phyloP scores from a whole-genome alignment of 2,113 vertebrate genomes.

The Oncorhynchus masou region DNA sequence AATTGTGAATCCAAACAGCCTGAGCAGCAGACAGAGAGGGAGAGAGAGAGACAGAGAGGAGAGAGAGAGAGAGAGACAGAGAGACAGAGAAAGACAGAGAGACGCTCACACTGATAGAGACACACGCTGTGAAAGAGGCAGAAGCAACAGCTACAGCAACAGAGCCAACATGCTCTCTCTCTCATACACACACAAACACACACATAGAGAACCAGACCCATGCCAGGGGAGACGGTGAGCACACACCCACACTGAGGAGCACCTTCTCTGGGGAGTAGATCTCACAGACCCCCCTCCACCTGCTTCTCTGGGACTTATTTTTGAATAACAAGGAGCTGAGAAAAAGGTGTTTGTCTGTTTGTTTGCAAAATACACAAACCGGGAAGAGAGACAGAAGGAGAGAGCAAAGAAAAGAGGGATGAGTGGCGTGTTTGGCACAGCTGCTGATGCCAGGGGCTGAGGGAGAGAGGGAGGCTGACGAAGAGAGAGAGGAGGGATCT shows the following conservation, averaged over 20 bases:
- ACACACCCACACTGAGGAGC: constrained; percentile 44
- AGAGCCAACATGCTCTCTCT: constrained; percentile 37
- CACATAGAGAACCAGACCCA: constrained; percentile 43
- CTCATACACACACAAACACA: constrained; percentile 43
- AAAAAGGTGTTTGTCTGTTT: neutral
- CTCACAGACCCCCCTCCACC: neutral
- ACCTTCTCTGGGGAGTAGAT: constrained; percentile 27
- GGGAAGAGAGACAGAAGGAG: constrained; percentile 11
- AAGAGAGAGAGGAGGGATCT: constrained; percentile 18
- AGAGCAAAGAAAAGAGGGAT: constrained; percentile 26
- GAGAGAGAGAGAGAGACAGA: constrained; percentile 48
- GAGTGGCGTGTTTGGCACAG: constrained; percentile 47
- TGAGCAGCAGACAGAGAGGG: constrained; percentile 47
- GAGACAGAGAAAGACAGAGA: constrained; percentile 43
- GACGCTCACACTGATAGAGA: constrained; percentile 48
- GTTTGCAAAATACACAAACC: neutral
- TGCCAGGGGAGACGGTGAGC: no score
- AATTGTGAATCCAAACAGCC: constrained; percentile 60
- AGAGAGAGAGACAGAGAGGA: constrained; percentile 22
- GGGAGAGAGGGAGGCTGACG: constrained; percentile 16
- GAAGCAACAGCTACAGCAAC: constrained; percentile 55
- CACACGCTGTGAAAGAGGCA: constrained; percentile 21
- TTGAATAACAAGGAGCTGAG: constrained; percentile 6
- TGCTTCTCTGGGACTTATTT: neutral
- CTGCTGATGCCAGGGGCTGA: constrained; percentile 56